Conservation (phyloP, 2,888 invertebrate species). For the Lissocephala sabroskyi region DNA sequence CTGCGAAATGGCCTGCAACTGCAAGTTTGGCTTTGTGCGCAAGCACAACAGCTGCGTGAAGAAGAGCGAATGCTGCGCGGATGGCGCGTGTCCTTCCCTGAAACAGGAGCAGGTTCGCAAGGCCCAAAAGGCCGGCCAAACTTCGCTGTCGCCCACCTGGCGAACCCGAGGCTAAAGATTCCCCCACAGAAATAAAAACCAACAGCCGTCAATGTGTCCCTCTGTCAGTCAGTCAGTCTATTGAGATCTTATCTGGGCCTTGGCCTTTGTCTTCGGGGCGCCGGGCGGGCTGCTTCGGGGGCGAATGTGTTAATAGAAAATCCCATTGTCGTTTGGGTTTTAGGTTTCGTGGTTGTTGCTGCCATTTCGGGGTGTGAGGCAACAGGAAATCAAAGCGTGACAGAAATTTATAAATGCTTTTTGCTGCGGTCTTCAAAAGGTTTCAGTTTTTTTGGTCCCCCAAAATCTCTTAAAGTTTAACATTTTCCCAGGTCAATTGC, state of each 20-base stretch:
- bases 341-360: conserved; percentile 11
- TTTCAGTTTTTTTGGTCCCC: no score
- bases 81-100: not conserved
- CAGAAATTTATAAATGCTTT: conserved; percentile 39
- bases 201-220: conserved; percentile 1
- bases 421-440: no score
- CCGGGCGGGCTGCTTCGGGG: conserved; percentile 6
- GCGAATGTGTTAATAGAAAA: conserved; percentile 53
- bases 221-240: conserved; percentile 10
- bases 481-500: no score
- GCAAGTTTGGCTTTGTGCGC: conserved; percentile 10
- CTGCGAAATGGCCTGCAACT: conserved; percentile 9
- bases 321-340: conserved; percentile 18
- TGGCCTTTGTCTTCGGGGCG: no score
- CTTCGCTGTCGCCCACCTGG: not conserved
- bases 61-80: conserved; percentile 7
- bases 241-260: conserved; percentile 9
- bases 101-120: not conserved
- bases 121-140: not conserved
- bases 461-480: no score
- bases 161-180: conserved; percentile 19
- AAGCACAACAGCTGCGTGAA: not conserved
- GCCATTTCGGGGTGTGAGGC: no score
- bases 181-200: not conserved
- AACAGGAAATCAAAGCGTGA: conserved; percentile 58